Conservation (phyloP, 1,140 invertebrate species). For the Coenobita brevimanus region DNA sequence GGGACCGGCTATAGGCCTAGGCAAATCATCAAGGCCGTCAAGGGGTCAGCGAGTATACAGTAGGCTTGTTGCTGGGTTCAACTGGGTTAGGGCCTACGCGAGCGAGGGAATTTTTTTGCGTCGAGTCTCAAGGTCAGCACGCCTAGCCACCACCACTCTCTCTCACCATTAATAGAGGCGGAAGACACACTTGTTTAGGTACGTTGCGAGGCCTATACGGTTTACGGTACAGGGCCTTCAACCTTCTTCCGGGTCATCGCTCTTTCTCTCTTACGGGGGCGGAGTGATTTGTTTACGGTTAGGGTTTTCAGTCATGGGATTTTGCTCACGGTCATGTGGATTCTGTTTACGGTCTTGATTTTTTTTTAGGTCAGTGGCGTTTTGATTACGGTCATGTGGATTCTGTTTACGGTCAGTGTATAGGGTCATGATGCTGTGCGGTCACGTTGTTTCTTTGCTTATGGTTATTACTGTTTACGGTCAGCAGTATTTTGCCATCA, state of each 20-base stretch:
- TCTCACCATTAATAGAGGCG: not conserved
- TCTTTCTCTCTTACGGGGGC: not conserved
- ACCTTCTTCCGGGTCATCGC: constrained; percentile 33
- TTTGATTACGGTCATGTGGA: too few species aligned
- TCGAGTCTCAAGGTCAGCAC: constrained; percentile 23
- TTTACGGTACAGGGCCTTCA: too few species aligned
- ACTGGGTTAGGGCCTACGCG: constrained; percentile 4
- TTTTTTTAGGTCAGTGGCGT: too few species aligned
- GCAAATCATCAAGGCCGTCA: not conserved
- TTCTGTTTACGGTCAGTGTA: not conserved
- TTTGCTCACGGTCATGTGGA: too few species aligned
- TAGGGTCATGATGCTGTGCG: not conserved
- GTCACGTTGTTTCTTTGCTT: not conserved
- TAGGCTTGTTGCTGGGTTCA: constrained; percentile 50
- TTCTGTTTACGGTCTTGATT: too few species aligned
- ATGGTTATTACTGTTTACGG: not conserved
- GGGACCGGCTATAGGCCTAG: constrained; percentile 27
- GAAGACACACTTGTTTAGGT: constrained; percentile 33
- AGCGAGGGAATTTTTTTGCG: not conserved
- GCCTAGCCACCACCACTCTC: not conserved
- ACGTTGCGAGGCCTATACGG: constrained; percentile 38
- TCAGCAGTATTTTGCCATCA: not conserved
- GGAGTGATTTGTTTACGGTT: not conserved
- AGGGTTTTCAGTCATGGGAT: too few species aligned
- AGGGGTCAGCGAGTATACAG: too few species aligned